Conservation (phyloP, 2,113 vertebrate genomes). For the Irena cyanogastra region DNA sequence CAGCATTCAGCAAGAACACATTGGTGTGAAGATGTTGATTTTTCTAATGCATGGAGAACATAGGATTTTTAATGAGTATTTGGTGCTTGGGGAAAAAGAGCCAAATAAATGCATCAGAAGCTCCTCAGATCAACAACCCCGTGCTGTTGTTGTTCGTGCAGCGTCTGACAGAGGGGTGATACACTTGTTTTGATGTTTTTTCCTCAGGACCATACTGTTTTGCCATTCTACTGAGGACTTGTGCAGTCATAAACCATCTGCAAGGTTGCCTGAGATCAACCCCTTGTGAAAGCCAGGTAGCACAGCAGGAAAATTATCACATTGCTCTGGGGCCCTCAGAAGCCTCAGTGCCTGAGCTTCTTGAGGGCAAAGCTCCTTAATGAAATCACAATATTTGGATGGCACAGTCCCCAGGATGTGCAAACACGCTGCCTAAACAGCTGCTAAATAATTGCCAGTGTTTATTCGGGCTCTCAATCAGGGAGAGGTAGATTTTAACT, state of each 20-base stretch:
- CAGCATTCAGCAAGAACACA: neutral
- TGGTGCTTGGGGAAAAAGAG: neutral
- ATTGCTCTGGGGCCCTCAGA: neutral
- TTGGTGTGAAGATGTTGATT: neutral
- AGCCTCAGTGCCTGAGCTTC: neutral
- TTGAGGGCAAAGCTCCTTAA: slow-evolving; percentile 32
- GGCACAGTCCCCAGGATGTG: slow-evolving; percentile 10
- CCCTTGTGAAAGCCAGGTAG: neutral
- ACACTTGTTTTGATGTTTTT: neutral
- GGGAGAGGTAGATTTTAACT: slow-evolving; percentile 6
- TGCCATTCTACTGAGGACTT: neutral
- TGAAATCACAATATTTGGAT: slow-evolving; percentile 55
- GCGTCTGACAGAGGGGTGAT: neutral
- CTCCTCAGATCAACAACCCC: neutral
- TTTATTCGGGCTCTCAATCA: slow-evolving; percentile 26
- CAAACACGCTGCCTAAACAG: slow-evolving; percentile 45
- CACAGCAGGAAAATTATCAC: neutral
- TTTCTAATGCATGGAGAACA: neutral
- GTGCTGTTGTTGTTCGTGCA: neutral
- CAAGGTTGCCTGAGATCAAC: neutral
- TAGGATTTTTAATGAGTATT: neutral
- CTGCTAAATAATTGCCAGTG: slow-evolving; percentile 48
- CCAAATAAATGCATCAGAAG: neutral
- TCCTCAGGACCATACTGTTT: neutral
- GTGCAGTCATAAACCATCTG: neutral